Base-by-base conservation (phyloP, 2,113 vertebrate species). In the Boleophthalmus pectinirostris region DNA sequence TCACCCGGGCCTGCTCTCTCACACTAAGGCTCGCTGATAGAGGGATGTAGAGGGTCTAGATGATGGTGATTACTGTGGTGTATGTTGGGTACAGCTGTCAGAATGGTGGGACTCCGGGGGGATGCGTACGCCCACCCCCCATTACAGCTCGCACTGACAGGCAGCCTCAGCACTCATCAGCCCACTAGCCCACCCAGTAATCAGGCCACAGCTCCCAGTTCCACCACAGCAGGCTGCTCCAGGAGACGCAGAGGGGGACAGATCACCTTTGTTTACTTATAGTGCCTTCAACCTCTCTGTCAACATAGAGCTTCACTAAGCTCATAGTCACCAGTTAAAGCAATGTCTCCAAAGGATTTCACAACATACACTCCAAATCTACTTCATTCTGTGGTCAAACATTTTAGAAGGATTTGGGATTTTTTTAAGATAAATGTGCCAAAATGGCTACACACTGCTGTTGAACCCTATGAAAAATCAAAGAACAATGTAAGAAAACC, bases 91-190 rank as follows among this genome's bases (percentile, higher is more conserved):
- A 66, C 71, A 82, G 72, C 81, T 87, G 86, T 87, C 84, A 84
- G 67, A 73, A 70, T 79, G 74, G 69, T 76, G 73, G 69, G 70
- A 85, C 72, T 81, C 77, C 74, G 79, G 66, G 82, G 77, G 81
- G 64, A 67, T 68, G 63, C 77, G 75, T 53, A 78, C 85, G 71
- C 81, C 81, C 84, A 81, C 70, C 85, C 72, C 85, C 79, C 84
- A 91, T 90, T 87, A 89, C 84, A 82, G 29, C 75, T 82, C 33
- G 10, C 69, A 45, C 74, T 89, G 87, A 88, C 88, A 90, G 82
- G 64, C 81, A 80, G 83, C 67, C 81, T 68, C 60, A 57, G 66
- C 35, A 25, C 75, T 87, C 81, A 80, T 84, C 87, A 84, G 71
- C 75, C 77, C 57, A 56, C 77, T 73, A 73, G 72, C 77, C 76